Conservation (phyloP, 2,888 invertebrate genomes). For the Acrobasis repandana region DNA sequence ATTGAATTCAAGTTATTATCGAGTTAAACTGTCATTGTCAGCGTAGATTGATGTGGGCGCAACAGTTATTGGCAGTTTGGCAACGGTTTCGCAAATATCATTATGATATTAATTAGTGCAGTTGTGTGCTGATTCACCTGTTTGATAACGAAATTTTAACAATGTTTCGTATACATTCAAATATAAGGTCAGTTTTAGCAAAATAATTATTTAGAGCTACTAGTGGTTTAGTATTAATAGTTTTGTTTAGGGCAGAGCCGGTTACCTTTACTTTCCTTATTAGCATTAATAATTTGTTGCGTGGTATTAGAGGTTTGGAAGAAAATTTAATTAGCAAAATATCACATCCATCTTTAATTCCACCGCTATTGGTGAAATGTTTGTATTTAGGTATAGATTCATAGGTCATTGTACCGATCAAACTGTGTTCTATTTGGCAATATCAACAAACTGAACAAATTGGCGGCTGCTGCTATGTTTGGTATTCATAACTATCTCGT, state of each 20-base stretch:
- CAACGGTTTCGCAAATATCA: slow-evolving; percentile 50
- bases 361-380: background rate
- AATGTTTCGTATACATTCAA: no score
- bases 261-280: no score
- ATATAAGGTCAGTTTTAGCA: no score
- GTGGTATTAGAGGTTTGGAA: no score
- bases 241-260: no score
- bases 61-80: slow-evolving; percentile 14
- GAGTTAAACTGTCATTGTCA: slow-evolving; percentile 20
- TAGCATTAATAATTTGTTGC: no score
- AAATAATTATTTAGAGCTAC: no score
- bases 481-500: background rate
- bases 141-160: background rate
- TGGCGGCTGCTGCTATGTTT: background rate
- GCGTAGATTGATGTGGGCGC: slow-evolving; percentile 21
- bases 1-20: background rate
- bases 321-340: no score
- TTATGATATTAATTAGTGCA: slow-evolving; percentile 51
- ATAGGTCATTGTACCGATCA: background rate
- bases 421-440: background rate
- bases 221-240: no score
- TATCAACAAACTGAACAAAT: background rate
- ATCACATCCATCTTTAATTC: no score
- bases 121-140: background rate
- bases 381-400: background rate